Base-by-base conservation (phyloP, 1,140 invertebrate genomes). In the Bombyx mandarina region DNA sequence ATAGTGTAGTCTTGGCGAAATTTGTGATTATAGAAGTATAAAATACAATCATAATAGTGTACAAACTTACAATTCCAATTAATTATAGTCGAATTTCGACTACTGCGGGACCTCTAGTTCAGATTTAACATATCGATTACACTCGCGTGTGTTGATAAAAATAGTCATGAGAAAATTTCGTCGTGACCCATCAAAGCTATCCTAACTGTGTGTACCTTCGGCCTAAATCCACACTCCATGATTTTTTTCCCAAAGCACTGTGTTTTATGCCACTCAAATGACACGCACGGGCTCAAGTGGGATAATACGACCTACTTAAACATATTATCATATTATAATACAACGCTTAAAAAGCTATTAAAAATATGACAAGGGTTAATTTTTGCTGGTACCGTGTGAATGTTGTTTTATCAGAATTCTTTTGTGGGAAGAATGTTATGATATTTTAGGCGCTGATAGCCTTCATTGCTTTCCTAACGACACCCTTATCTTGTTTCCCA, bases 241-340 rank as follows among this genome's bases (percentile, higher is more conserved):
- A n/a, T 52, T 18, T 49, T 52, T 50, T 7, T 12, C 6, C 7
- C 12, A 45, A 44, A 49, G 48, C 42, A 56, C 48, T 43, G 6
- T 46, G 7, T 8, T 65, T 62, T 56, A 54, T 47, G 52, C 45
- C 56, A 64, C 63, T 57, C 60, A 62, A 64, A 54, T 56, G 67
- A 65, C 69, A 75, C 72, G 72, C 62, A 58, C 61, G 42, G 7
- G 5, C 57, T 75, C 64, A 64, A 75, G 75, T 72, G 77, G 77
- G 73, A 76, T 76, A 60, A 65, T 61, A 62, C 61, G 56, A 54
- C 58, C 69, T 62, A 71, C 26, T 35, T 35, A 35, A 35, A 35
- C 26, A 35, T 35, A 35, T 35, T 35, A 35, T 5, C 1, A 35
- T 35, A 35, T 35, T 35, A 35, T 69, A 61, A 67, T 63, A 69